Evolutionary conservation across 53 echinoderm and acorn worm genomes (phyloP).

Genomic region (Astropecten irregularis): DNA sequence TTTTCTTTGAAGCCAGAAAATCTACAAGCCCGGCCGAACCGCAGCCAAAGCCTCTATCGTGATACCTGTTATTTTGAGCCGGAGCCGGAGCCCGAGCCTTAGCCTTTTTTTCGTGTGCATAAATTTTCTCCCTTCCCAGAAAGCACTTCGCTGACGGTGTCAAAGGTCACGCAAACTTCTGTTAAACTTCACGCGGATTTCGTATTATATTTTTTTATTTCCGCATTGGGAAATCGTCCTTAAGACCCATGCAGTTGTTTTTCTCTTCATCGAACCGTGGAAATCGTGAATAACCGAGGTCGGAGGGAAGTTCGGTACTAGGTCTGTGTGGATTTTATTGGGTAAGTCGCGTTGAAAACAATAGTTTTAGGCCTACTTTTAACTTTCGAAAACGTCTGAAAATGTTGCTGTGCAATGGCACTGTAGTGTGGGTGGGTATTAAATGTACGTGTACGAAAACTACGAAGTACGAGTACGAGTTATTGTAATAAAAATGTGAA

Average conservation of each 20-base stretch:
- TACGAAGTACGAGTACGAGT: too few relatives aligned
- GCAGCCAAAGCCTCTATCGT: too few relatives aligned
- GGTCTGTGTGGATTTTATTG: slow-evolving; percentile 2
- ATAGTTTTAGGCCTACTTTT: neutral
- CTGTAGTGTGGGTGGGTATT: too few relatives aligned
- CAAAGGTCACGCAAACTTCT: slow-evolving; percentile 31
- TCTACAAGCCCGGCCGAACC: too few relatives aligned
- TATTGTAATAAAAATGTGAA: too few relatives aligned
- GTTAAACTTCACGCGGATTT: too few relatives aligned
- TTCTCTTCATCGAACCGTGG: neutral
- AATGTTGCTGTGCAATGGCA: too few relatives aligned
- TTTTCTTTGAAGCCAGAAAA: neutral
- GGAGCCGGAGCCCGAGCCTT: too few relatives aligned
- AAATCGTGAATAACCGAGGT: neutral
- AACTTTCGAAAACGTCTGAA: too few relatives aligned
- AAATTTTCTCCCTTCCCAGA: neutral
- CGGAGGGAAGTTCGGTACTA: neutral
- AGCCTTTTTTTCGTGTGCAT: neutral
- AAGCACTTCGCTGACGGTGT: slow-evolving; percentile 1
- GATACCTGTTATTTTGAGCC: too few relatives aligned
- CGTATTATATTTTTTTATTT: slow-evolving; percentile 15
- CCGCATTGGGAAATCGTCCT: neutral
- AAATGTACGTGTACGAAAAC: too few relatives aligned
- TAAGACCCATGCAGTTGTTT: neutral
- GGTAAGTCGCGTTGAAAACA: neutral